Evolutionary conservation across 2,888 invertebrate genomes (phyloP).

Genomic region (Anarsia innoxiella): DNA sequence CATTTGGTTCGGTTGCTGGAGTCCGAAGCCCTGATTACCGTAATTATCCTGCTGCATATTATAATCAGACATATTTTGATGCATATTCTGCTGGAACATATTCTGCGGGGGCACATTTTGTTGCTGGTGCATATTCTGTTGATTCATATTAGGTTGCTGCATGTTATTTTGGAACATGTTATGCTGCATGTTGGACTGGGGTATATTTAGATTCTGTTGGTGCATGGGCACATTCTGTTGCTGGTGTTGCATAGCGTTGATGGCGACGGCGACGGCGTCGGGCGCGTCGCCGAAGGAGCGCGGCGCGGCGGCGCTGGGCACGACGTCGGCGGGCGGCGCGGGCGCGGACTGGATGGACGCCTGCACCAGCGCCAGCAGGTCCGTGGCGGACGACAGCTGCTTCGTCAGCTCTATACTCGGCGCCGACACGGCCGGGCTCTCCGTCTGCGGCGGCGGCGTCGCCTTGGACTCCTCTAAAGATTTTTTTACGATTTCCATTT

Average conservation of each 20-base stretch:
- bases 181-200: background rate
- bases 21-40: too few relatives aligned
- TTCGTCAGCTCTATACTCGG: constrained; percentile 24
- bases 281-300: constrained; percentile 55
- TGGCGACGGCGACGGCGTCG: constrained; percentile 20
- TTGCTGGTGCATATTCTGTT: too few relatives aligned
- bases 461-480: constrained; percentile 49
- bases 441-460: constrained; percentile 17
- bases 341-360: constrained; percentile 43
- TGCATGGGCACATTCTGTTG: background rate
- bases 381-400: constrained; percentile 48
- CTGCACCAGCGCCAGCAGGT: constrained; percentile 55
- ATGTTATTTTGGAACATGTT: too few relatives aligned
- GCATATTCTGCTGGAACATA: too few relatives aligned
- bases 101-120: too few relatives aligned
- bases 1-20: constrained; percentile 16
- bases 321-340: constrained; percentile 28
- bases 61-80: too few relatives aligned
- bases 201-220: too few relatives aligned
- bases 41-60: too few relatives aligned
- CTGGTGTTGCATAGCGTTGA: background rate
- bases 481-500: constrained; percentile 73
- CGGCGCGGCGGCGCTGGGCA: constrained; percentile 41
- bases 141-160: too few relatives aligned
- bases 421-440: constrained; percentile 5